phyloP scores from a whole-genome alignment of 92 coral and sea anemone genomes.

The Blastomussa wellsi region DNA sequence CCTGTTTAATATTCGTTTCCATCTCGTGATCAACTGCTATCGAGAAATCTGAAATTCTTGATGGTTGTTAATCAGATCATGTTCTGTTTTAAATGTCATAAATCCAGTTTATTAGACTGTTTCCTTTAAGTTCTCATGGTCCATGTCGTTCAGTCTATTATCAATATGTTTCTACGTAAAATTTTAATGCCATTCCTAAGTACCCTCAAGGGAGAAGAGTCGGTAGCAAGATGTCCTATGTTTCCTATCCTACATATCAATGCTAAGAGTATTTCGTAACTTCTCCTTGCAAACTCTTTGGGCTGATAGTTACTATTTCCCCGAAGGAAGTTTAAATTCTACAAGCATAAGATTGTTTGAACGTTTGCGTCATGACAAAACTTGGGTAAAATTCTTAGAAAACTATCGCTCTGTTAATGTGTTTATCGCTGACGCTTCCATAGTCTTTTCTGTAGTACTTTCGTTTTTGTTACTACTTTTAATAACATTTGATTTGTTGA shows the following conservation, averaged over 20 bases:
- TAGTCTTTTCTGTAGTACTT: not conserved
- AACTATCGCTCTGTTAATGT: not conserved
- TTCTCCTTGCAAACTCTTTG: not conserved
- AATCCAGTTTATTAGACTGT: not conserved
- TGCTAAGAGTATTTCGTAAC: not conserved
- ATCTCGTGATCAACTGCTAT: not conserved
- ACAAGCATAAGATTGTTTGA: not conserved
- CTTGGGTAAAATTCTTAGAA: not conserved
- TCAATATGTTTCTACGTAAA: not conserved
- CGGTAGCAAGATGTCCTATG: not conserved
- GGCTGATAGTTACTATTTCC: not conserved
- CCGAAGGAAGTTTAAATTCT: not conserved
- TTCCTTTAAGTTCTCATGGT: not conserved
- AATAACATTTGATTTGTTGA: not conserved
- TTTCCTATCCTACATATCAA: not conserved
- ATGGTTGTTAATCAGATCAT: not conserved
- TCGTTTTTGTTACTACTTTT: not conserved
- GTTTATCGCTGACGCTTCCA: not conserved
- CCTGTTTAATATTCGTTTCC: not conserved
- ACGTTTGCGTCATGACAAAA: not conserved
- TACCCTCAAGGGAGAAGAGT: not conserved
- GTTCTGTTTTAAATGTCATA: not conserved
- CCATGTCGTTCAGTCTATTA: not conserved
- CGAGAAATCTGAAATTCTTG: not conserved
- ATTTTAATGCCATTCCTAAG: not conserved